These are phyloP conservation scores for Plutella xylostella DNA, from an alignment of 2,888 invertebrate species.

Conservation along the genomic window DNA sequence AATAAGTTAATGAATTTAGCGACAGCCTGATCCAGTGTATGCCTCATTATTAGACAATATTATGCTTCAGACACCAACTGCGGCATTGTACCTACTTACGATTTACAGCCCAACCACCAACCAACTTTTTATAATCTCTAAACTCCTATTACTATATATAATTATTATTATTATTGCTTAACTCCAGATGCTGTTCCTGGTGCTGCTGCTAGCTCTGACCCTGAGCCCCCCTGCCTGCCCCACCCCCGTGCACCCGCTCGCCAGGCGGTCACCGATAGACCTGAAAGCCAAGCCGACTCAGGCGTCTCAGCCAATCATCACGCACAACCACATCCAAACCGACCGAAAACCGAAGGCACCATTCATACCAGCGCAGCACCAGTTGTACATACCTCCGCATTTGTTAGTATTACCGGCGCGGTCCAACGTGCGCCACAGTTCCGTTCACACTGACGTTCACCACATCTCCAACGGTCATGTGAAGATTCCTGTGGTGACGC, in stretches of 20 bases:
- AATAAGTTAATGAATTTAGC: too few relatives aligned
- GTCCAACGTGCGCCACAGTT: constrained; percentile 9
- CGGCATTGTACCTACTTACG: too few relatives aligned
- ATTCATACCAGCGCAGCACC: constrained; percentile 1
- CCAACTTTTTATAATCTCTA: too few relatives aligned
- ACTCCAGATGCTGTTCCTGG: not conserved
- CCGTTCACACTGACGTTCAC: constrained; percentile 5
- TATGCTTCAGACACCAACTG: too few relatives aligned
- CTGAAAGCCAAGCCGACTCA: not conserved
- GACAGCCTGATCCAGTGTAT: too few relatives aligned
- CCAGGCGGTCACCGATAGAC: not conserved
- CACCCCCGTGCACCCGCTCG: not conserved
- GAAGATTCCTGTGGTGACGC: constrained; percentile 3
- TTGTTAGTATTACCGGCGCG: not conserved
- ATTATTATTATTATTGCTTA: too few relatives aligned
- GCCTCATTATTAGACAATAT: too few relatives aligned
- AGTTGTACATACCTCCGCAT: not conserved
- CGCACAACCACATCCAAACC: not conserved
- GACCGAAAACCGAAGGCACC: not conserved
- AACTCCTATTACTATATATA: too few relatives aligned
- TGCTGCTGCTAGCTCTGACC: not conserved
- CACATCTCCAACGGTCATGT: not conserved
- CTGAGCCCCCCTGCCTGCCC: too few relatives aligned
- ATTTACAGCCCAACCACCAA: too few relatives aligned
- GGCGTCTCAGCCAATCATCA: not conserved